A percentile compares a stretch with the other conserved stretches of the same genome.
phyloP scores from a whole-genome alignment of 2,888 invertebrate genomes.

The Holacanthella duospinosa region DNA sequence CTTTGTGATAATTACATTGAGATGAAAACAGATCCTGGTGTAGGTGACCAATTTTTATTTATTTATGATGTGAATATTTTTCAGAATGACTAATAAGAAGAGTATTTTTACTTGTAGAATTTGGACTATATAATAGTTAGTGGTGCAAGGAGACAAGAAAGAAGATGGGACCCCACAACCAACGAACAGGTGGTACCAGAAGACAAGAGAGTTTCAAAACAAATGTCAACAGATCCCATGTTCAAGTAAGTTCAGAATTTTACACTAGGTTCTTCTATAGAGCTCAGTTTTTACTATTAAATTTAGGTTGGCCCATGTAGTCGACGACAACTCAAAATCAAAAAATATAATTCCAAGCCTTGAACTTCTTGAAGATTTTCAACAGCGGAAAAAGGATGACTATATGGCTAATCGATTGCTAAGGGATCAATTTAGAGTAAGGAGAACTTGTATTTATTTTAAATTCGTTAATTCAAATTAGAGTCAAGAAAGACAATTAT shows the following conservation, averaged over 20 bases:
- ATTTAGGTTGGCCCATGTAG: conserved; percentile 75
- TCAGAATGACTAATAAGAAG: not conserved
- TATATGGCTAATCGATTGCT: conserved; percentile 80
- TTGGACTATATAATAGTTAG: conserved; percentile 90
- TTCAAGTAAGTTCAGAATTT: conserved; percentile 45
- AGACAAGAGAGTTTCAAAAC: conserved; percentile 79
- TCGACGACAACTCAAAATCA: conserved; percentile 61
- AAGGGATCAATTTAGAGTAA: conserved; percentile 74
- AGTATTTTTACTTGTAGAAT: conserved; percentile 54
- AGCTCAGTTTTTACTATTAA: not conserved
- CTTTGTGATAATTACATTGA: conserved; percentile 94
- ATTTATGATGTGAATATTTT: not conserved
- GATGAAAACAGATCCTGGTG: conserved; percentile 95
- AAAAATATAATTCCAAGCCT: conserved; percentile 62
- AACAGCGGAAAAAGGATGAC: conserved; percentile 79
- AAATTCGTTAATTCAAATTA: too few species aligned
- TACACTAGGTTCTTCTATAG: not conserved
- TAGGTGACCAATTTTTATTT: conserved; percentile 51
- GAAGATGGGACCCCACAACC: conserved; percentile 92
- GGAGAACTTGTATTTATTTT: conserved; percentile 38
- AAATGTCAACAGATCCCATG: conserved; percentile 93
- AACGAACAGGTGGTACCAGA: conserved; percentile 89
- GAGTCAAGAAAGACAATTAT: too few species aligned
- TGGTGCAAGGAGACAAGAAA: conserved; percentile 92
- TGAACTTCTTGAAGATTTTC: conserved; percentile 62